Base-by-base conservation (phyloP, 2,113 vertebrate species). In the Oriolus oriolus region DNA sequence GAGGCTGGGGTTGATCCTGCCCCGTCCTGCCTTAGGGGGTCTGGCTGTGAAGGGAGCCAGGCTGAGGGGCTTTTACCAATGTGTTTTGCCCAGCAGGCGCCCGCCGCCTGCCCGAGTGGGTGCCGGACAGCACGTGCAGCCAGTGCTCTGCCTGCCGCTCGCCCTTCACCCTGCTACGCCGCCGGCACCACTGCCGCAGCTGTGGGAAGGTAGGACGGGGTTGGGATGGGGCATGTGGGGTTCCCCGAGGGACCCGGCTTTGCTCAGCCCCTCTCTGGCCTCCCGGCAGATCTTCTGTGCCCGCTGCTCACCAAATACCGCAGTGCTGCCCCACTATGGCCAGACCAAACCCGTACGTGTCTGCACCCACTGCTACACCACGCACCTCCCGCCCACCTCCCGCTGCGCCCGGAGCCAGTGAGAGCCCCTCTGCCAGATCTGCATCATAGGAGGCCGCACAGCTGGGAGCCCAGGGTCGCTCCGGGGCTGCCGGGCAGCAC, bases 111-210 rank as follows among this genome's bases (percentile, higher is more conserved):
- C 97, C 98, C 1, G 93, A 97, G 74, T 98, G 97, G 97, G 95
- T 98, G 41, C 97, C 97, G 0, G 98, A 98, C 89, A 96, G 95
- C 63, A 89, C 79, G 0, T 97, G 93, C 74, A 92, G 91, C 52
- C 75, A 93, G 30, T 97, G 97, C 92, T 97, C 79, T 9, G 95
- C 95, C n/a, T 98, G 98, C 70, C 82, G 5, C 30, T 90, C 70
- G 1, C 90, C 97, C 52, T 98, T 98, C 91, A 98, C 97, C 7
- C 85, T 98, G 50, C 92, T 98, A 31, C 96, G 98, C 22, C 96
- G 98, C 41, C 66, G 98, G 33, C 98, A 98, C 84, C 98, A 98
- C 93, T 98, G 98, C 83, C 96, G 98, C 47, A 97, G 96, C 93
- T 98, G 98, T 16, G 98, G 98, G 31, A 98, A 97, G 97, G 98